A percentile compares a stretch with the other conserved stretches of the same genome.
Evolutionary conservation across 1,140 invertebrate species (phyloP).

Genomic region (Metopolophium dirhodum): DNA sequence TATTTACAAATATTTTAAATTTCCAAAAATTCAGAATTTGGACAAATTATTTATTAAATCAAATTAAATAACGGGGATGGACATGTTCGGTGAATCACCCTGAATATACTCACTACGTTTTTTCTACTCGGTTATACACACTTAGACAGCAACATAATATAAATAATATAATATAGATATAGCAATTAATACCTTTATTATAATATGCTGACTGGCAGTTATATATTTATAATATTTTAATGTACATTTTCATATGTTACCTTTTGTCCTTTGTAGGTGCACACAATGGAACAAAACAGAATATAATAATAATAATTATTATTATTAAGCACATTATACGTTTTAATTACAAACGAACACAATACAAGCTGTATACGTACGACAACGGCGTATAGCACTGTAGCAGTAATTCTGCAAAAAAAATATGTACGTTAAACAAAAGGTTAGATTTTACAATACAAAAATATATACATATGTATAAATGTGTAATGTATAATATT

Average conservation of each 20-base stretch:
- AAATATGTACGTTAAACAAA: slow-evolving; percentile 33
- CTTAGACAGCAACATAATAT: neutral
- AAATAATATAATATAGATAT: neutral
- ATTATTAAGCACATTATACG: slow-evolving; percentile 14
- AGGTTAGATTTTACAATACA: slow-evolving; percentile 14
- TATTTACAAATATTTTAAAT: too few species aligned
- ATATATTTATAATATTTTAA: slow-evolving; percentile 22
- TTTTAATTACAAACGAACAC: slow-evolving; percentile 33
- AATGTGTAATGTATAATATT: neutral
- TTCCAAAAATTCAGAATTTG: too few species aligned
- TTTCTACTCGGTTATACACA: neutral
- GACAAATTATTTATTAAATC: too few species aligned
- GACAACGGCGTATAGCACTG: neutral
- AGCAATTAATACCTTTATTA: neutral
- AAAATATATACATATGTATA: neutral
- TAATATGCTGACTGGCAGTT: neutral
- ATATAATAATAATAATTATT: slow-evolving; percentile 17
- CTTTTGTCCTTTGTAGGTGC: slow-evolving; percentile 36
- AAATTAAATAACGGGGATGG: too few species aligned
- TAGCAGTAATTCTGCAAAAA: neutral
- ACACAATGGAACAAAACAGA: slow-evolving; percentile 13
- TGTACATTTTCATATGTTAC: slow-evolving; percentile 49
- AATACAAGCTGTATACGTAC: neutral
- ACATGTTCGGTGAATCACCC: too few species aligned
- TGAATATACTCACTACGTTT: neutral